Evolutionary conservation across 1,140 invertebrate species (phyloP).

Genomic region (Drosophila athabasca): DNA sequence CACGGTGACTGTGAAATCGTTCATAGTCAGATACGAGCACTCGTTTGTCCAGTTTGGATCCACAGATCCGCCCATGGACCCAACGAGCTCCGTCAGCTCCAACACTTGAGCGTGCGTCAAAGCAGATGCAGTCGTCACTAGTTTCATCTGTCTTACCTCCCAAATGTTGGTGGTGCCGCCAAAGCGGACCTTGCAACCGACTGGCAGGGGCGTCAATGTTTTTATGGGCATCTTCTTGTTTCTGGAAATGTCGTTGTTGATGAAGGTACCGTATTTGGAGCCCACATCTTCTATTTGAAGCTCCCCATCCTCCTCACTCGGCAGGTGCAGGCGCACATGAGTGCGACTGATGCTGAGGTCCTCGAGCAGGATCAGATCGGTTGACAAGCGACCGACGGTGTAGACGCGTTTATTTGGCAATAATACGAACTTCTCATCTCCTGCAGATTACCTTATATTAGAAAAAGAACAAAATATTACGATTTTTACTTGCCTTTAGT

Average conservation of each 20-base stretch:
- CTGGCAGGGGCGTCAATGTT: slow-evolving; percentile 60
- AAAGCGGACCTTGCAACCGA: slow-evolving; percentile 85
- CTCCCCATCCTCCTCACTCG: slow-evolving; percentile 11
- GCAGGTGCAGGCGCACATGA: slow-evolving; percentile 84
- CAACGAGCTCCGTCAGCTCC: slow-evolving; percentile 78
- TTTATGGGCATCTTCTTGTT: slow-evolving; percentile 44
- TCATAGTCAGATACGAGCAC: slow-evolving; percentile 88
- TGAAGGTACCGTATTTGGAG: slow-evolving; percentile 85
- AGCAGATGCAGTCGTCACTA: slow-evolving; percentile 84
- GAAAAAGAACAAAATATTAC: not conserved
- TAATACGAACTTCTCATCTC: slow-evolving; percentile 60
- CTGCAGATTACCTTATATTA: slow-evolving; percentile 4
- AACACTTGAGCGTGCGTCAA: slow-evolving; percentile 82
- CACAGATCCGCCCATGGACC: slow-evolving; percentile 79
- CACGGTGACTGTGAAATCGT: slow-evolving; percentile 87
- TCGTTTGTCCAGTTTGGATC: slow-evolving; percentile 75
- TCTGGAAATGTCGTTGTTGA: slow-evolving; percentile 78
- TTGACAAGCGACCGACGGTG: slow-evolving; percentile 63
- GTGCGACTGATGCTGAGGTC: slow-evolving; percentile 86
- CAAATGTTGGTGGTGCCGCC: slow-evolving; percentile 85
- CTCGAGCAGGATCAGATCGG: slow-evolving; percentile 83
- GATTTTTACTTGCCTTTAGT: slow-evolving; percentile 43
- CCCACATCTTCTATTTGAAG: slow-evolving; percentile 83
- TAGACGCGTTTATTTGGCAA: slow-evolving; percentile 50
- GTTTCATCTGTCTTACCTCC: slow-evolving; percentile 80